phyloP scores from a whole-genome alignment of 2,888 invertebrate species.

The Tillus elongatus region DNA sequence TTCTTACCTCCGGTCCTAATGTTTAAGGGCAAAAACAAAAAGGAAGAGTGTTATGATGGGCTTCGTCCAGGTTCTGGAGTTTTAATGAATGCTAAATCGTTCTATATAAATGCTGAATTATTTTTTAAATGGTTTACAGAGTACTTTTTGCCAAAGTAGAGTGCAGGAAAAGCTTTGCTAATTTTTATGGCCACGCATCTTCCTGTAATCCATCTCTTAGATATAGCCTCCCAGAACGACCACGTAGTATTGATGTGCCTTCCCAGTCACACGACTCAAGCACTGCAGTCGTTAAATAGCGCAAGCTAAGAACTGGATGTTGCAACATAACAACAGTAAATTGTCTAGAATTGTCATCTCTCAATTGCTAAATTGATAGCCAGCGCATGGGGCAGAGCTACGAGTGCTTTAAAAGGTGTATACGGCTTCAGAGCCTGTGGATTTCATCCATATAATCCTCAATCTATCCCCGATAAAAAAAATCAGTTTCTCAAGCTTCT shows the following conservation, averaged over 20 bases:
- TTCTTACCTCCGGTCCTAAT: not conserved
- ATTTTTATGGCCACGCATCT: conserved; percentile 10
- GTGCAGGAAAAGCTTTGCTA: conserved; percentile 11
- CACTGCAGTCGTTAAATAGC: conserved; percentile 13
- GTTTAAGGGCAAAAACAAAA: not conserved
- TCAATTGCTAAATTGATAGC: conserved; percentile 10
- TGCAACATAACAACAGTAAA: conserved; percentile 10
- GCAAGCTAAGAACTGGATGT: conserved; percentile 10
- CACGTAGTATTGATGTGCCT: conserved; percentile 10
- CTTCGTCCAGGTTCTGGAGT: conserved; percentile 9
- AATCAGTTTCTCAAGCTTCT: conserved; percentile 13
- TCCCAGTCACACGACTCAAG: conserved; percentile 16
- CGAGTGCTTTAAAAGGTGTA: conserved; percentile 14
- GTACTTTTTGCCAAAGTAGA: conserved; percentile 4
- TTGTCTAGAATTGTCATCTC: conserved; percentile 11
- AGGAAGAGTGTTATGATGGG: conserved; percentile 10
- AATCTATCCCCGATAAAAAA: conserved; percentile 14
- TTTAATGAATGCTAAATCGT: conserved; percentile 10
- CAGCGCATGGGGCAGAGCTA: conserved; percentile 14
- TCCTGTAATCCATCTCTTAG: conserved; percentile 9
- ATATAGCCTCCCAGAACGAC: conserved; percentile 9
- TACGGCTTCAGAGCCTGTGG: conserved; percentile 14
- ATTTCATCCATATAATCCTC: conserved; percentile 14
- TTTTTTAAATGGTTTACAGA: conserved; percentile 9
- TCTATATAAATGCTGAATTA: conserved; percentile 10